Evolutionary conservation across 2,113 vertebrate genomes (phyloP).

Genomic region (Zapus hudsonius): DNA sequence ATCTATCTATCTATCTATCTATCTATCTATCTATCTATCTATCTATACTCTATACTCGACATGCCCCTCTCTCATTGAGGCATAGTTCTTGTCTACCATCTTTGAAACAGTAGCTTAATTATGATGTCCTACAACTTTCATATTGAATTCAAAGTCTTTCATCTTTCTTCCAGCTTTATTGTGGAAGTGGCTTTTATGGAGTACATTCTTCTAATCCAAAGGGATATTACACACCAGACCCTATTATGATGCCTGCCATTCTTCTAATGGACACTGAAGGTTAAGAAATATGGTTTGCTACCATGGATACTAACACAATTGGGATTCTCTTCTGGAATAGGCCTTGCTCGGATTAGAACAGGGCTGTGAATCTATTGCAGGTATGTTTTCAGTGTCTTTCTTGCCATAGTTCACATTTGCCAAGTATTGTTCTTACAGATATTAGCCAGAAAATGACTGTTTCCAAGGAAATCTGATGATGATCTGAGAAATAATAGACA

Average conservation of each 20-base stretch:
- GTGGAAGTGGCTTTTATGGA: not conserved
- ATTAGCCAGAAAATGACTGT: constrained; percentile 34
- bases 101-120: not conserved
- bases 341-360: not conserved
- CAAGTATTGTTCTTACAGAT: not conserved
- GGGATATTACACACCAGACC: not conserved
- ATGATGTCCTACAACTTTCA: no score
- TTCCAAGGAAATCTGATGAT: constrained; percentile 27
- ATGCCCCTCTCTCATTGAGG: not conserved
- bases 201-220: no score
- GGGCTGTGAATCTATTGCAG: not conserved
- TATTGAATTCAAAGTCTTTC: not conserved
- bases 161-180: no score
- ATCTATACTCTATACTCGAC: no score
- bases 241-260: fast-evolving
- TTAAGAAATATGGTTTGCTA: fast-evolving
- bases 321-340: not conserved
- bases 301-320: not conserved
- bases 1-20: no score
- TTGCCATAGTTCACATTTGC: not conserved
- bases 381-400: not conserved
- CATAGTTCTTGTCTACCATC: not conserved
- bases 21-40: no score
- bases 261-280: not conserved
- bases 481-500: not conserved